Base-by-base conservation (phyloP, 2,888 invertebrate species). In the Arge pagana region DNA sequence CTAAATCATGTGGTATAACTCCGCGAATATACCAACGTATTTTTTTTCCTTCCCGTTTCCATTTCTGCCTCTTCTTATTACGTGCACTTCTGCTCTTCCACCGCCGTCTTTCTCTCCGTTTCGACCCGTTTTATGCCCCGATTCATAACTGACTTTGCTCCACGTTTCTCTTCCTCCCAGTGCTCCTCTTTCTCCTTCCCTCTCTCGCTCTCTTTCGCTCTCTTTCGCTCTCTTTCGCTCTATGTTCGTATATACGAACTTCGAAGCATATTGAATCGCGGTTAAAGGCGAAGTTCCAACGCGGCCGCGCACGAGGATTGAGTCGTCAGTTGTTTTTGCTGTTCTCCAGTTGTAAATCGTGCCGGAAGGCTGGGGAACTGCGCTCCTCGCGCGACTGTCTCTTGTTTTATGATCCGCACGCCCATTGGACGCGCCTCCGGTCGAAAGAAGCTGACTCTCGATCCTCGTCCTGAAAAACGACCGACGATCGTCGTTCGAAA, bases 321-420 rank as follows among this genome's bases (percentile, higher is more conserved):
- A 45, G 45, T 45, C 45, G 45, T 45, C 45, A 45, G 45, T 45
- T 45, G 45, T 45, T 45, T 18, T 24, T 30, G 45, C 31, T 50
- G 35, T 30, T 52, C 49, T 28, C 39, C 48, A 53, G 42, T 58
- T 53, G 58, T 58, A 55, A 57, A 56, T 54, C 53, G 55, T 55
- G 55, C 54, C 56, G 56, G 58, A 52, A 49, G 51, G 54, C 50
- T 57, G 52, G 42, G 43, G 30, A 45, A 40, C 42, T 54, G 53
- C 51, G 37, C 41, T 15, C 35, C 40, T 52, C 39, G 40, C 36
- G 54, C 43, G 50, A 43, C 42, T 51, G 50, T 42, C 48, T 43
- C 50, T 41, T 50, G 50, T 50, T 50, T 50, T 50, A 50, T 50
- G 50, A 50, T 42, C 35, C 26, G 30, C 21, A 16, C 31, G 35